A percentile compares a stretch with the other conserved stretches of the same genome.
These are phyloP conservation scores for Phylloscopus trochiloides DNA, from an alignment of 2,113 vertebrate species.

Conservation along the genomic window DNA sequence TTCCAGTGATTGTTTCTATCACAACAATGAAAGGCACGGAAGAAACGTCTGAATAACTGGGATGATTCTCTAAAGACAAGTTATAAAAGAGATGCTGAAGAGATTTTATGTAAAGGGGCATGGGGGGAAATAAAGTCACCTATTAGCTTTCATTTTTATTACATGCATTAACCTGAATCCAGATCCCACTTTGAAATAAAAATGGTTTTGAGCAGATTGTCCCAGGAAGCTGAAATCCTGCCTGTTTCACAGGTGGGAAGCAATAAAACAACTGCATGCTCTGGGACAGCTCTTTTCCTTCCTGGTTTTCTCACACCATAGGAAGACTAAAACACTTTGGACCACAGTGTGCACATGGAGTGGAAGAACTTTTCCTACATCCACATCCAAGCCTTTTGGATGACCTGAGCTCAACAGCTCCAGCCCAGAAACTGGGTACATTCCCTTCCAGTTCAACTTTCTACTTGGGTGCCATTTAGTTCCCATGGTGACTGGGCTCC, in stretches of 20 bases:
- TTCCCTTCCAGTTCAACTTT: not conserved
- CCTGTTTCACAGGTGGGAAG: not conserved
- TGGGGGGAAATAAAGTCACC: not conserved
- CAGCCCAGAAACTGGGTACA: not conserved
- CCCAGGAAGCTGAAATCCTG: not conserved
- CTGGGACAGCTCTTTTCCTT: not conserved
- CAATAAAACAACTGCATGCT: not conserved
- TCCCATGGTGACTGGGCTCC: not conserved
- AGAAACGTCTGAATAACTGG: not conserved
- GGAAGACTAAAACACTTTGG: not conserved
- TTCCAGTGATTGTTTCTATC: slow-evolving; percentile 65
- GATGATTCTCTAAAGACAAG: slow-evolving; percentile 20
- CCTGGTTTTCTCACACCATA: not conserved
- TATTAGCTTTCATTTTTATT: slow-evolving; percentile 10
- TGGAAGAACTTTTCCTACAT: not conserved
- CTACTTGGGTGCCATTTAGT: not conserved
- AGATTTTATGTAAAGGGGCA: not conserved
- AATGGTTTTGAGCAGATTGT: not conserved
- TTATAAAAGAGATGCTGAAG: slow-evolving; percentile 27
- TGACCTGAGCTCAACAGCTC: not conserved
- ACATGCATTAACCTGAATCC: not conserved
- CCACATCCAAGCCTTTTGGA: not conserved
- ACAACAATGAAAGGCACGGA: slow-evolving; percentile 22
- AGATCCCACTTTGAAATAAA: not conserved
- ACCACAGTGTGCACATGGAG: rapidly evolving